Evolutionary conservation across 2,113 vertebrate species (phyloP).

Genomic region (Gyps fulvus): DNA sequence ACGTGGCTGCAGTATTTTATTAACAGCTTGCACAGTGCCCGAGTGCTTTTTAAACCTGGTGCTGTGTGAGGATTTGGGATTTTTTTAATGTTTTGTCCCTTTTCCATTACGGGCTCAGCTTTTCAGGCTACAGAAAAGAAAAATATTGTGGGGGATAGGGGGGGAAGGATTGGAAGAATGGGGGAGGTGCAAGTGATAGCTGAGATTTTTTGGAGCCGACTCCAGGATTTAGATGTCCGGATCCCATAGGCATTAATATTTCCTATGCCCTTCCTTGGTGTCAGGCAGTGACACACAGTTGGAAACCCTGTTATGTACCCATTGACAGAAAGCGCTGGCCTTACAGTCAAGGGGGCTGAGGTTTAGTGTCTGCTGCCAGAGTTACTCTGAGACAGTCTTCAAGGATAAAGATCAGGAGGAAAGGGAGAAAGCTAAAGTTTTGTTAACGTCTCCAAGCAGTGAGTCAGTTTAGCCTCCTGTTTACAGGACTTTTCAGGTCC

Average conservation of each 20-base stretch:
- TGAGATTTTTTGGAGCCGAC: background rate
- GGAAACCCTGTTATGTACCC: background rate
- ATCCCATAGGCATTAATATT: background rate
- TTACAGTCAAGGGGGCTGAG: background rate
- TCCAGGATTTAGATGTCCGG: background rate
- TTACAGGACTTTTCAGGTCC: background rate
- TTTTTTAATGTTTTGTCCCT: background rate
- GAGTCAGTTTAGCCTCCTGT: background rate
- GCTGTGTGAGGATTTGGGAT: background rate
- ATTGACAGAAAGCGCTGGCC: background rate
- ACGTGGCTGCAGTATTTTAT: background rate
- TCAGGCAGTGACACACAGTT: background rate
- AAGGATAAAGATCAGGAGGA: background rate
- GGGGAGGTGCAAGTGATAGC: background rate
- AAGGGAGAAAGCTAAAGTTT: background rate
- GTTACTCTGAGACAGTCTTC: background rate
- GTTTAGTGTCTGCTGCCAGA: background rate
- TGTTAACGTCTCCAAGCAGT: background rate
- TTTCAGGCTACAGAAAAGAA: background rate
- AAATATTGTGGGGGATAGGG: background rate
- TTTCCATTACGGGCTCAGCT: background rate
- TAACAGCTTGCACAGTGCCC: background rate
- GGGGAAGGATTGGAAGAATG: background rate
- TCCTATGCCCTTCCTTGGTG: background rate
- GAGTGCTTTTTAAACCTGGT: background rate